A percentile compares a stretch with the other conserved stretches of the same genome.
phyloP scores from a whole-genome alignment of 2,888 invertebrate genomes.

The Himalopsyche tibetana region DNA sequence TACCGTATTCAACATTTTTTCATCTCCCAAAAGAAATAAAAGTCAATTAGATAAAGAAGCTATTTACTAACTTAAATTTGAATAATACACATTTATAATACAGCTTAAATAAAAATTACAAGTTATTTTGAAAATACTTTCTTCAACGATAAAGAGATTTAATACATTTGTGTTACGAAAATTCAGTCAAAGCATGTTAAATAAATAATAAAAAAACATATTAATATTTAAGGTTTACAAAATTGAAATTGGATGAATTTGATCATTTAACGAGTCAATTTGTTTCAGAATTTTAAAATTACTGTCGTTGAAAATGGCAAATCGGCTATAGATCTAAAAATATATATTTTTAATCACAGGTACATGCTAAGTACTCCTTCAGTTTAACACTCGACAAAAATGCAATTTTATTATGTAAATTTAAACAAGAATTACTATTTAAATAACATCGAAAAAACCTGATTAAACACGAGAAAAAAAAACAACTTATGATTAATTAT shows the following conservation, averaged over 20 bases:
- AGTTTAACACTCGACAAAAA: constrained; percentile 5
- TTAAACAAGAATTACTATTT: constrained; percentile 19
- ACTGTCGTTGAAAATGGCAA: not conserved
- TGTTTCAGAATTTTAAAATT: not conserved
- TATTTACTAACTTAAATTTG: constrained; percentile 46
- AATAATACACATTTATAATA: constrained; percentile 55
- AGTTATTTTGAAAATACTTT: constrained; percentile 37
- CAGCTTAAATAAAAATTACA: constrained; percentile 41
- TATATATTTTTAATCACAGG: constrained; percentile 20
- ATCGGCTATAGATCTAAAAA: not conserved
- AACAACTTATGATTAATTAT: not conserved
- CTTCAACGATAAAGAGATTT: constrained; percentile 14
- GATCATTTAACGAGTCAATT: not conserved
- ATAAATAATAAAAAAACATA: constrained; percentile 13
- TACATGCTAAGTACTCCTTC: constrained; percentile 12
- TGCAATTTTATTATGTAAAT: constrained; percentile 30
- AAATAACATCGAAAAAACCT: constrained; percentile 19
- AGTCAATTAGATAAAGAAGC: constrained; percentile 8
- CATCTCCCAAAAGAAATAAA: constrained; percentile 29
- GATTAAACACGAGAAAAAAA: constrained; percentile 7
- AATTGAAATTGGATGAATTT: not conserved
- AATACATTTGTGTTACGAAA: constrained; percentile 45
- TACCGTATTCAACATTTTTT: too few relatives aligned
- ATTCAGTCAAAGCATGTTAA: constrained; percentile 54
- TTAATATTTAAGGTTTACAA: not conserved